Percentiles rank a stretch among this genome's conserved stretches.
Conservation (phyloP, 2,888 invertebrate genomes). For the Hofmannophila pseudospretella region DNA sequence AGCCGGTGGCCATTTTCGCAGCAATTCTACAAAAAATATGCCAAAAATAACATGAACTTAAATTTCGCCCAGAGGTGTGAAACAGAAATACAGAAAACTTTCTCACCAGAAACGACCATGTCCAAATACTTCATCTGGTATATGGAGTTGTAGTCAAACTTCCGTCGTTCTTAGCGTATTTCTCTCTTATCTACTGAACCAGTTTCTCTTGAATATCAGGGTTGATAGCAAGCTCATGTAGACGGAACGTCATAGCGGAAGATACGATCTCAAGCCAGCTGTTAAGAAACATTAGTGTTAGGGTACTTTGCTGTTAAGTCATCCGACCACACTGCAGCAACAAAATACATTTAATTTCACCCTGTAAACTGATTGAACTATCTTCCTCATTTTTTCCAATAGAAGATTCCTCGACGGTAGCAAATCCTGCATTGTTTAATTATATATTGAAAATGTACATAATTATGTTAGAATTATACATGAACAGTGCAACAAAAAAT, state of each 20-base stretch:
- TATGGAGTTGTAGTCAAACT: slow-evolving; percentile 69
- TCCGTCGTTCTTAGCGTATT: slow-evolving; percentile 50
- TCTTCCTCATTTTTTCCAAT: no score
- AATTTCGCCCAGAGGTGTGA: no score
- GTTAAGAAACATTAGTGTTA: slow-evolving; percentile 2
- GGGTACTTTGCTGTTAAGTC: background rate
- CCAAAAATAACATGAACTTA: background rate
- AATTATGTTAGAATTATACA: no score
- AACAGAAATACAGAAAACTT: no score
- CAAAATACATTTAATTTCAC: no score
- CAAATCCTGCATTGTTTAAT: slow-evolving; percentile 34
- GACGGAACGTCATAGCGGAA: slow-evolving; percentile 62
- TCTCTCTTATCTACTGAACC: slow-evolving; percentile 71
- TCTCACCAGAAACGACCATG: slow-evolving; percentile 75
- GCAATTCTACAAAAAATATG: slow-evolving; percentile 43
- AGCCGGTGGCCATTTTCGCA: slow-evolving; percentile 55
- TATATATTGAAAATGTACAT: no score
- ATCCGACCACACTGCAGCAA: background rate
- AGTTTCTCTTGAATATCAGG: slow-evolving; percentile 76
- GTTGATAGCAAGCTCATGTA: slow-evolving; percentile 77
- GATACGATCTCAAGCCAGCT: slow-evolving; percentile 39
- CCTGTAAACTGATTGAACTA: no score
- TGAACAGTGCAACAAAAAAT: no score
- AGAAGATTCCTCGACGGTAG: slow-evolving; percentile 39
- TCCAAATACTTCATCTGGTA: slow-evolving; percentile 78